phyloP scores from a whole-genome alignment of 2,797 vertebrate genomes.

The Schizopygopsis malacanthus region DNA sequence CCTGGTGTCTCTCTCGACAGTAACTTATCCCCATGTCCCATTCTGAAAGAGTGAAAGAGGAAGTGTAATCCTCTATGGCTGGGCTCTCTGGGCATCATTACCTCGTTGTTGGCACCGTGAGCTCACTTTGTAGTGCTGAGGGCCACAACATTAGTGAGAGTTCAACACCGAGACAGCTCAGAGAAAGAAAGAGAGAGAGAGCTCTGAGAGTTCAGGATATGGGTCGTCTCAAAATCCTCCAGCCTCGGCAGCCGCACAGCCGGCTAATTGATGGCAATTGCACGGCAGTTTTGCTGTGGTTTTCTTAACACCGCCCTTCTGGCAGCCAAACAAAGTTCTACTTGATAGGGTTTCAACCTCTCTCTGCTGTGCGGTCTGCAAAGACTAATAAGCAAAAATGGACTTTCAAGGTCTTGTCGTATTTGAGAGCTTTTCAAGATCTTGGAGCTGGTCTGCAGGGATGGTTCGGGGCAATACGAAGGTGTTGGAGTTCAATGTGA shows the following conservation, averaged over 20 bases:
- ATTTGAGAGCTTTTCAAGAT: constrained; percentile 53
- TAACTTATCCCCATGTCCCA: constrained; percentile 46
- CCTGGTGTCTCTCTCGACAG: constrained; percentile 34
- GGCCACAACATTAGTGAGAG: constrained; percentile 77
- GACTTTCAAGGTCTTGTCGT: constrained; percentile 52
- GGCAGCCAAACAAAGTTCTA: constrained; percentile 78
- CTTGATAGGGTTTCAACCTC: constrained; percentile 57
- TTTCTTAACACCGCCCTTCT: constrained; percentile 77
- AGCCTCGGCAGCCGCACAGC: constrained; percentile 71
- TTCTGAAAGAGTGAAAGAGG: constrained; percentile 38
- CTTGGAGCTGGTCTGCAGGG: constrained; percentile 26
- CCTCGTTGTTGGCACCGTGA: constrained; percentile 67
- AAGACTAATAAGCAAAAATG: constrained; percentile 59
- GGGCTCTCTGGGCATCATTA: constrained; percentile 71
- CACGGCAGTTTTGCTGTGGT: constrained; percentile 79
- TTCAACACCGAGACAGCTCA: constrained; percentile 63
- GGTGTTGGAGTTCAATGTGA: constrained; percentile 44
- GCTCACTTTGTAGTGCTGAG: constrained; percentile 74
- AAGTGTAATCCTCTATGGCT: constrained; percentile 48
- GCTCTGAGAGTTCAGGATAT: constrained; percentile 40
- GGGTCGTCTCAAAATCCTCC: constrained; percentile 56
- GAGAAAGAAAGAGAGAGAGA: constrained; percentile 44
- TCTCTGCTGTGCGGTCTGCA: constrained; percentile 40
- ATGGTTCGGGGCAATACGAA: constrained; percentile 14
- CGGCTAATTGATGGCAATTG: constrained; percentile 82